These are phyloP conservation scores for Esox niger DNA, from an alignment of 2,113 vertebrate species.

Conservation along the genomic window DNA sequence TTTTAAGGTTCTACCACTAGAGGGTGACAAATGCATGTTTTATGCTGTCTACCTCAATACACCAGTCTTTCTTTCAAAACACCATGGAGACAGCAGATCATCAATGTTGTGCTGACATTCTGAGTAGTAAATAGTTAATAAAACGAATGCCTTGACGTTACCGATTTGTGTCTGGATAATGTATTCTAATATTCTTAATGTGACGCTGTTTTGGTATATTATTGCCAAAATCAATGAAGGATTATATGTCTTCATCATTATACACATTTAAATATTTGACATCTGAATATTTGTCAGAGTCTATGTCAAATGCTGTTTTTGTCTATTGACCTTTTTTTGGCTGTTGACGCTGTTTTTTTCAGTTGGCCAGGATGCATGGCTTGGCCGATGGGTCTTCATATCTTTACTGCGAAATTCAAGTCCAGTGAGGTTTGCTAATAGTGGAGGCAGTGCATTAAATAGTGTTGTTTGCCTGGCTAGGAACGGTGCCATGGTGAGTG, in stretches of 20 bases:
- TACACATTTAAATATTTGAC: background rate
- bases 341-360: background rate
- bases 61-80: too few species aligned
- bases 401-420: background rate
- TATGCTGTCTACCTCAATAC: background rate
- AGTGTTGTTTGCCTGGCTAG: background rate
- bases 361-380: background rate
- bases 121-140: too few species aligned
- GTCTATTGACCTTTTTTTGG: background rate
- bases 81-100: background rate
- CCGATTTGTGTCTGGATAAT: too few species aligned
- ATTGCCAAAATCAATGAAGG: too few species aligned
- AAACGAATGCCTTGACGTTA: too few species aligned
- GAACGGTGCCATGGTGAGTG: background rate
- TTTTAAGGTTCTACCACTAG: slow-evolving; percentile 34
- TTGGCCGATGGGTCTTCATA: background rate
- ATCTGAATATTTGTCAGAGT: background rate
- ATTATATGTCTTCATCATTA: too few species aligned
- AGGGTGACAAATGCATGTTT: slow-evolving; percentile 34
- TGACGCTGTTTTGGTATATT: too few species aligned
- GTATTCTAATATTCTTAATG: too few species aligned
- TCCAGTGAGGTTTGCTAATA: background rate
- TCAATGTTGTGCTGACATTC: background rate
- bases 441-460: background rate
- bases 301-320: background rate